Evolutionary conservation across 2,113 vertebrate species (phyloP), one percentile per base, ranked within the genome.

Genomic region (Heterocephalus glaber): DNA sequence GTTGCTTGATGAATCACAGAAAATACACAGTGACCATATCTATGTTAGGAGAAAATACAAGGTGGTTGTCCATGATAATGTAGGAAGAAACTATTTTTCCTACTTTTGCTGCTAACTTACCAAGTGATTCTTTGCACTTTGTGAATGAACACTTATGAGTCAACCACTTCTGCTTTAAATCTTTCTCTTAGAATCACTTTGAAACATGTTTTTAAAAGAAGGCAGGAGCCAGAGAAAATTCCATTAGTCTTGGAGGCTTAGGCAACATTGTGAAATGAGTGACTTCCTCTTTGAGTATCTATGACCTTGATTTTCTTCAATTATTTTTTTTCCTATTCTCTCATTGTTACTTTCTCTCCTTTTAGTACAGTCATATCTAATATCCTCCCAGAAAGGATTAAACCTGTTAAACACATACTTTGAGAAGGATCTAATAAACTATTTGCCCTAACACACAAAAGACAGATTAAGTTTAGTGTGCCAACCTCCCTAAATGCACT

Each of bases 1-100:
- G 35, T 35, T 47, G 8, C 28, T 85, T 86, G 41, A 84, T 92
- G 86, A 97, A 91, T 95, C 85, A 79, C 74, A 94, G 79, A 86
- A 93, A 74, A 61, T 88, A 17, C 22, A 54, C 44, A 92, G 61
- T 14, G 90, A n/a, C 54, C 28, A 5, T 58, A 70, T 80, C 86
- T 89, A 60, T 0, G n/a, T 38, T 47, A 86, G 47, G 56, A 82
- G 47, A 94, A 58, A 86, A 80, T 4, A 60, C 93, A 86, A 17
- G 41, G 74, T 63, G 30, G n/a, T 52, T 89, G 86, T 83, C 96
- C 83, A 81, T 24, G 44, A 52, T 76, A 72, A 65, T 35, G 20
- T 16, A 54, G n/a, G 58, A 82, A 92, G 81, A 84, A 88, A 74
- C 12, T 85, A n/a, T 41, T 74, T 79, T 93, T 84, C 44, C 24